These are phyloP conservation scores for Anthoscopus minutus DNA, from an alignment of 2,113 vertebrate species.

Conservation along the genomic window DNA sequence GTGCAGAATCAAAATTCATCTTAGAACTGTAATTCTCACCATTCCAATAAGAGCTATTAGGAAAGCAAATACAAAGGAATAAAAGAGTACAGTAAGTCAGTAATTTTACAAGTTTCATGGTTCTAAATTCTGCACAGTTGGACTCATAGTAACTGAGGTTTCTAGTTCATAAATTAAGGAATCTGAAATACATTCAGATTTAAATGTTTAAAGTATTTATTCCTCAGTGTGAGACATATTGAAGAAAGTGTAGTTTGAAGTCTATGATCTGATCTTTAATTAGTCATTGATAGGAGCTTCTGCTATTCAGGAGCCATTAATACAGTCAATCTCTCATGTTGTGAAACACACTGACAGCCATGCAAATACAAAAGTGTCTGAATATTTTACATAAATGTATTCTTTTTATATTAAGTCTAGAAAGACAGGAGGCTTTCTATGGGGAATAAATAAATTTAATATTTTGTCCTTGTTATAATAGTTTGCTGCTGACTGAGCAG, in stretches of 20 bases:
- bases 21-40: background rate
- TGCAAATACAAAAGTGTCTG: background rate
- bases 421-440: background rate
- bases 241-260: background rate
- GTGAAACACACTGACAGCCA: background rate
- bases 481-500: background rate
- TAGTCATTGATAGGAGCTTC: background rate
- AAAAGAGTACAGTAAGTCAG: background rate
- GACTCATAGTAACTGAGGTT: background rate
- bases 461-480: background rate
- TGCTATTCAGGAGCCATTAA: background rate
- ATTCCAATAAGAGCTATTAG: background rate
- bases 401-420: background rate
- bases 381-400: background rate
- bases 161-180: background rate
- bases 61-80: background rate
- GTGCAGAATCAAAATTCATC: background rate
- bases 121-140: background rate
- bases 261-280: background rate
- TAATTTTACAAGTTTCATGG: background rate
- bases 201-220: background rate
- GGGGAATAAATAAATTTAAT: background rate
- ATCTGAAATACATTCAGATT: background rate
- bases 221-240: background rate
- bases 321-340: background rate